A percentile compares a stretch with the other conserved stretches of the same genome.
phyloP scores from a whole-genome alignment of 1,140 invertebrate genomes.

The Papilio machaon region DNA sequence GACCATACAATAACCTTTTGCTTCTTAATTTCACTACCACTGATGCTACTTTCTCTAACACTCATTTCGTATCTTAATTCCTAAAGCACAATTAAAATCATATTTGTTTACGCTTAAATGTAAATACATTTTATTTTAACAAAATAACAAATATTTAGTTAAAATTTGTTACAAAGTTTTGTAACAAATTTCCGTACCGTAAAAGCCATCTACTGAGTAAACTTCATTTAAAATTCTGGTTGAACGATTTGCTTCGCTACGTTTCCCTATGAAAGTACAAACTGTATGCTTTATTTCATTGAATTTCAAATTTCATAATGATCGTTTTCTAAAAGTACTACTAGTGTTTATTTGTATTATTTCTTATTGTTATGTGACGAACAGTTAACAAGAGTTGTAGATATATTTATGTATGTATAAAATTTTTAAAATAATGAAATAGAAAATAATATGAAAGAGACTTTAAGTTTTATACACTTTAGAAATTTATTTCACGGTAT shows the following conservation, averaged over 20 bases:
- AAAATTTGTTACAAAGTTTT: too few relatives aligned
- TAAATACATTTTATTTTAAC: background rate
- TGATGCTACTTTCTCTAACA: too few relatives aligned
- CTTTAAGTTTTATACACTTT: too few relatives aligned
- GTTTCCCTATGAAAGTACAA: background rate
- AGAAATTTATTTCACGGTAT: too few relatives aligned
- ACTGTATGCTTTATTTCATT: background rate
- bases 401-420: background rate
- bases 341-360: background rate
- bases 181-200: background rate
- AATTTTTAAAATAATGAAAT: background rate
- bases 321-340: background rate
- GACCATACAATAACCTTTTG: too few relatives aligned
- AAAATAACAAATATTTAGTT: background rate
- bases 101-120: background rate
- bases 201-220: conserved; percentile 16
- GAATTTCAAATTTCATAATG: background rate
- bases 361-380: background rate
- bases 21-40: too few relatives aligned
- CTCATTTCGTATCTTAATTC: too few relatives aligned
- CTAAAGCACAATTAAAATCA: background rate
- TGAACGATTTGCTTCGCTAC: conserved; percentile 8
- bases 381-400: background rate
- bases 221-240: conserved; percentile 23
- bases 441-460: too few relatives aligned